Base-by-base conservation (phyloP, 2,113 vertebrate species). In the Cepphus grylle region DNA sequence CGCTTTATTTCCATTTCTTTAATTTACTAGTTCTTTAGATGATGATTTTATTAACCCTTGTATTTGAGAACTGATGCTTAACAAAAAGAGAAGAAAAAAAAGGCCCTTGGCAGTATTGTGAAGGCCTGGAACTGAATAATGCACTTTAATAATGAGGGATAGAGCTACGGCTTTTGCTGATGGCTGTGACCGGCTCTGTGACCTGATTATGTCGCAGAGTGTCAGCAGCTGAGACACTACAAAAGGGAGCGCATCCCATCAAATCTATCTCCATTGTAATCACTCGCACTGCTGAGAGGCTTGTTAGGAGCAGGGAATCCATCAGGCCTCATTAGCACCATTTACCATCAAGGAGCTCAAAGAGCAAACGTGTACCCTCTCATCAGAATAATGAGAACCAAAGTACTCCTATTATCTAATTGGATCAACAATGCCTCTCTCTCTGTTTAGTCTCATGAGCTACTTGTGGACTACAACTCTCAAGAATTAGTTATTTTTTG, bases 141-240 rank as follows among this genome's bases (percentile, higher is more conserved):
- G 97, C 95, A 94, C 95, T 93, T 97, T 98, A 98, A 97, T 98
- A 98, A 98, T 98, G 98, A 99, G 98, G 98, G 97, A 96, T 97
- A 97, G 98, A 98, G 98, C 93, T 97, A 96, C 97, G 96, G 95
- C 98, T 98, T 98, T 98, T 98, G 98, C 99, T 98, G 97, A 97
- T 97, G 98, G 98, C 98, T 97, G 97, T 98, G 98, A 98, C 98
- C 95, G 83, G 98, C 98, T 99, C 98, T 89, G 98, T 99, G 99
- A 98, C 98, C 99, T 98, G 98, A 99, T 99, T 99, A 98, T 98
- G 98, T 99, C 98, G 98, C 96, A 96, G 92, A 98, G 97, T 98
- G 98, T 99, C 98, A 98, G 98, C 98, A 98, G 97, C 97, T 97
- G 96, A 98, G 98, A 98, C 98, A 97, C 98, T 98, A 98, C 98